These are phyloP conservation scores for Spisula solida DNA, from an alignment of 2,888 invertebrate species.

Conservation along the genomic window DNA sequence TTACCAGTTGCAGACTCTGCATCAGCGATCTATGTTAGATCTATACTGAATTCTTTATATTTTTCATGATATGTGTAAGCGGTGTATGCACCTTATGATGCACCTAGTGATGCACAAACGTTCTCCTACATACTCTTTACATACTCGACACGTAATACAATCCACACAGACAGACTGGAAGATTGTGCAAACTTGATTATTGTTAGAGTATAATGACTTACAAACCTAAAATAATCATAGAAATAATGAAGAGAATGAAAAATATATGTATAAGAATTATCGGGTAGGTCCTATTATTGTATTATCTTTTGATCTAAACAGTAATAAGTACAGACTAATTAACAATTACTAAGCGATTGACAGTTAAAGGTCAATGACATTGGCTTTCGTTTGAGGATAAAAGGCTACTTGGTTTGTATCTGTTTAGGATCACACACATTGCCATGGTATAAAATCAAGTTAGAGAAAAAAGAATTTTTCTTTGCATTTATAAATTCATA, in stretches of 20 bases:
- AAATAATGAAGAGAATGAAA: neutral
- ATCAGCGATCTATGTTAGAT: neutral
- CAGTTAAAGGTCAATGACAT: neutral
- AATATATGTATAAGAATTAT: neutral
- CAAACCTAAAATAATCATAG: neutral
- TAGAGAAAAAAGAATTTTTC: too few relatives aligned
- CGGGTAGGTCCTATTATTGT: neutral
- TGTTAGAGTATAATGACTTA: neutral
- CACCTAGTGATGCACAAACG: neutral
- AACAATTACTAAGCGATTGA: neutral
- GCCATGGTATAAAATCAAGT: neutral
- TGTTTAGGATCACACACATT: neutral
- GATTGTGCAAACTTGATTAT: neutral
- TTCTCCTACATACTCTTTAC: too few relatives aligned
- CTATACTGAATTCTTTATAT: neutral
- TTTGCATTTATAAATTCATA: too few relatives aligned
- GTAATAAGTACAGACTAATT: constrained; percentile 5
- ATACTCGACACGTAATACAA: neutral
- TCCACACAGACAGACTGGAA: neutral
- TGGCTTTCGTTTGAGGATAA: neutral
- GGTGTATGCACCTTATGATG: neutral
- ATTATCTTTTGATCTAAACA: neutral
- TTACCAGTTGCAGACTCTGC: neutral
- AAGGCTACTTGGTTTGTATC: neutral
- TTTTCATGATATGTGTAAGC: neutral